Percentiles rank a stretch among this genome's conserved stretches.
phyloP scores from a whole-genome alignment of 2,888 invertebrate genomes.

The Lypha dubia region DNA sequence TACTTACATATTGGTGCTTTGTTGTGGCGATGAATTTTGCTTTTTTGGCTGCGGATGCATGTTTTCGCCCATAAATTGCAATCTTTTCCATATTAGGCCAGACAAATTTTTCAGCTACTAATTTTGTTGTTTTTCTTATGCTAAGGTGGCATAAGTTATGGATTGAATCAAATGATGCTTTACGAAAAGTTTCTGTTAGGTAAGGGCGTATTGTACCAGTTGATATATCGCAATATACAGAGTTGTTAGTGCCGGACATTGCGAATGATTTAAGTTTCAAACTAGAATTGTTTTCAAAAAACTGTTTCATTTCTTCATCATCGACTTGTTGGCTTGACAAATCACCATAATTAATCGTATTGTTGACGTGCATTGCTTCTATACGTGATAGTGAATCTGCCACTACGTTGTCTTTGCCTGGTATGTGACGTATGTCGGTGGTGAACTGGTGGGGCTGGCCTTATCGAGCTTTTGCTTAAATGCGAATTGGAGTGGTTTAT shows the following conservation, averaged over 20 bases:
- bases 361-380: background rate
- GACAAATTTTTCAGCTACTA: background rate
- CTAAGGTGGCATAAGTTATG: background rate
- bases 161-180: background rate
- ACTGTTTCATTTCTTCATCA: constrained; percentile 4
- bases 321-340: background rate
- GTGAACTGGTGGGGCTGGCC: constrained; percentile 59
- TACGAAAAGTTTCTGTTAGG: constrained; percentile 2
- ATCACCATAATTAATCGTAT: constrained; percentile 1
- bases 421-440: constrained; percentile 35
- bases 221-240: background rate
- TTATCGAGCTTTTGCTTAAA: constrained; percentile 58
- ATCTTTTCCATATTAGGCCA: background rate
- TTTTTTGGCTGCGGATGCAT: background rate
- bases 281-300: background rate
- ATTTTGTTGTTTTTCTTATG: background rate
- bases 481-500: constrained; percentile 54
- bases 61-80: background rate
- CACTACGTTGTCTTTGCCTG: constrained; percentile 29
- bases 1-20: background rate
- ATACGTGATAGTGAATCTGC: constrained; percentile 52
- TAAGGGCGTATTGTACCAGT: background rate
- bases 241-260: background rate
- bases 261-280: constrained; percentile 5
- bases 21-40: background rate